Conservation (phyloP, 2,113 vertebrate genomes). For the Calidris pygmaea region DNA sequence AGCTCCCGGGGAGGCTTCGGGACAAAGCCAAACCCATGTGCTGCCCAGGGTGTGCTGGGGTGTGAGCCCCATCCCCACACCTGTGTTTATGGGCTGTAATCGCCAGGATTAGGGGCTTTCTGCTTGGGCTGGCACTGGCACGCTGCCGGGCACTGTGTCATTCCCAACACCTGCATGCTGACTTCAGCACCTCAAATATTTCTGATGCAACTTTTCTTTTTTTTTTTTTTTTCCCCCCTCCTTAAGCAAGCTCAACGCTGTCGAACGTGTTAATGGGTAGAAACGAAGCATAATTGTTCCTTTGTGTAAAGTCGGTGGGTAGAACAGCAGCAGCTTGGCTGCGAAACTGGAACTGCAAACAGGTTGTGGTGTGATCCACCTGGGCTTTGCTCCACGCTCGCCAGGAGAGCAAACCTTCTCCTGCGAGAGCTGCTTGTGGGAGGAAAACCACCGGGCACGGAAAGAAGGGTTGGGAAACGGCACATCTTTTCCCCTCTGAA, state of each 20-base stretch:
- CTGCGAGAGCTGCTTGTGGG: not conserved
- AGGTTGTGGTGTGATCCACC: not conserved
- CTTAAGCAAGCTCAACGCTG: not conserved
- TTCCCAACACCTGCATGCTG: slow-evolving; percentile 21
- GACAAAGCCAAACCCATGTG: not conserved
- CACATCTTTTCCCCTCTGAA: not conserved
- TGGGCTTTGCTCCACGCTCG: not conserved
- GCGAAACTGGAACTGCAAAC: not conserved
- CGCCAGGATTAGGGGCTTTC: not conserved
- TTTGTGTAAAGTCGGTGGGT: not conserved
- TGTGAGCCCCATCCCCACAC: not conserved
- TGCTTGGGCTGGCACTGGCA: not conserved
- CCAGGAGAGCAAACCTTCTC: not conserved
- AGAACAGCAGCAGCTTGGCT: not conserved
- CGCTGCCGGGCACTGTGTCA: not conserved
- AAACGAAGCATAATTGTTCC: not conserved
- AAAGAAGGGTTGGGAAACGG: not conserved
- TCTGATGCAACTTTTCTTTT: not conserved
- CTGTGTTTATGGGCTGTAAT: not conserved
- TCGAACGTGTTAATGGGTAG: not conserved
- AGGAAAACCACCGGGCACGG: not conserved
- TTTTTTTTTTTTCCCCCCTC: not conserved
- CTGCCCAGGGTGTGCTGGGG: not conserved
- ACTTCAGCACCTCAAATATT: slow-evolving; percentile 39
- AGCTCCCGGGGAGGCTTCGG: fast-evolving